phyloP scores from a whole-genome alignment of 1,140 invertebrate genomes.

The Trachymyrmex septentrionalis region DNA sequence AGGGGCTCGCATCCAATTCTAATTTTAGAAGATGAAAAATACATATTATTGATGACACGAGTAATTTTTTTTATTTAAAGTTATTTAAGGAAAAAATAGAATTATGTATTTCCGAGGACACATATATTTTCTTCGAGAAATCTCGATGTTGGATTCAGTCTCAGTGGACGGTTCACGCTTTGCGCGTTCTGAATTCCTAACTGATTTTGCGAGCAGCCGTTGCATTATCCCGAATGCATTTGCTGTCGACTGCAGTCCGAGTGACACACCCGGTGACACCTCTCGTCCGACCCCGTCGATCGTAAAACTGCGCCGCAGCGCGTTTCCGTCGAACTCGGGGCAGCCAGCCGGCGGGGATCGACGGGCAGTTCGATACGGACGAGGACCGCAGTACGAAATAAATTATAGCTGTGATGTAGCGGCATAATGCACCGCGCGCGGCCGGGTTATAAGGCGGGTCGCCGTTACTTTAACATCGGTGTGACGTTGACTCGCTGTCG shows the following conservation, averaged over 20 bases:
- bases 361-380: slow-evolving; percentile 45
- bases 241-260: neutral
- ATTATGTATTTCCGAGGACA: neutral
- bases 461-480: neutral
- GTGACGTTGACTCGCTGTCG: neutral
- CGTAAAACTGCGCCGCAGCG: slow-evolving; percentile 44
- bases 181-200: neutral
- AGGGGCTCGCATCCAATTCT: no score
- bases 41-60: no score
- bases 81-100: no score
- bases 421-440: slow-evolving; percentile 45
- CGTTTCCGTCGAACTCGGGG: slow-evolving; percentile 18
- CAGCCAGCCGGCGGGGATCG: slow-evolving; percentile 30
- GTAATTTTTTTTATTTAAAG: neutral
- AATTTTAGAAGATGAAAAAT: no score
- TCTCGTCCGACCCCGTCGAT: slow-evolving; percentile 47
- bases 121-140: neutral
- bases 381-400: slow-evolving; percentile 59
- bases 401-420: slow-evolving; percentile 54
- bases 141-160: neutral
- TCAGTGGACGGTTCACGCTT: slow-evolving; percentile 3
- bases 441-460: slow-evolving; percentile 31
- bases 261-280: slow-evolving; percentile 35
- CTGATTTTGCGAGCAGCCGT: slow-evolving; percentile 20
- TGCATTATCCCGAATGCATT: slow-evolving; percentile 22